Conservation (phyloP, 64 coral and sea anemone species). For the Orbicella faveolata region DNA sequence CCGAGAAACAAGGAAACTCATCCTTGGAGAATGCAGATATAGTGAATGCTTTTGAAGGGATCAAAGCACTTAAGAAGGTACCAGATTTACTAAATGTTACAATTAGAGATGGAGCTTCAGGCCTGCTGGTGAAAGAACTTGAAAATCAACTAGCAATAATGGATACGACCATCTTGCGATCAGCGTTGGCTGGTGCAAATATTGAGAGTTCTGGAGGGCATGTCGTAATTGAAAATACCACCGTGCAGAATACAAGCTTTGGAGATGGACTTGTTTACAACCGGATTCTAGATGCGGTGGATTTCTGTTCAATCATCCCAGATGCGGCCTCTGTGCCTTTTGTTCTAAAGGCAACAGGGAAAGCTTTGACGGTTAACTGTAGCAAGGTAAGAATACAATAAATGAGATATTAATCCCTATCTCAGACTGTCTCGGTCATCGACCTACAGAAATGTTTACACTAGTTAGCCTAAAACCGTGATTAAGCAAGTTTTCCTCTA, state of each 20-base stretch:
- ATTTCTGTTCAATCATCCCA: constrained; percentile 11
- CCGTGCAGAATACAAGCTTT: constrained; percentile 22
- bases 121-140: constrained; percentile 29
- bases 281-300: background rate
- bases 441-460: too few relatives aligned
- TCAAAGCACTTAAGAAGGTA: constrained; percentile 9
- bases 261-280: constrained; percentile 49
- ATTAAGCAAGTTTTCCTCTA: too few relatives aligned
- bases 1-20: background rate
- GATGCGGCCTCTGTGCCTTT: background rate
- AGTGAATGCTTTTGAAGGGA: constrained; percentile 40
- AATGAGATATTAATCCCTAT: too few relatives aligned
- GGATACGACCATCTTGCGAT: background rate
- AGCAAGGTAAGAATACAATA: background rate
- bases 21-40: constrained; percentile 51
- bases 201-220: constrained; percentile 19
- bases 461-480: too few relatives aligned
- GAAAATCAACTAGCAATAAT: constrained; percentile 31
- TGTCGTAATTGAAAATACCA: constrained; percentile 37
- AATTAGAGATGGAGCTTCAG: constrained; percentile 33
- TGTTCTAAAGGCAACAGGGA: background rate
- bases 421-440: too few relatives aligned
- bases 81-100: constrained; percentile 38
- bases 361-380: background rate
- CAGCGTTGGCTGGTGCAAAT: constrained; percentile 23